Conservation (phyloP, 2,113 vertebrate species). For the Tenebrosternarchus preto region DNA sequence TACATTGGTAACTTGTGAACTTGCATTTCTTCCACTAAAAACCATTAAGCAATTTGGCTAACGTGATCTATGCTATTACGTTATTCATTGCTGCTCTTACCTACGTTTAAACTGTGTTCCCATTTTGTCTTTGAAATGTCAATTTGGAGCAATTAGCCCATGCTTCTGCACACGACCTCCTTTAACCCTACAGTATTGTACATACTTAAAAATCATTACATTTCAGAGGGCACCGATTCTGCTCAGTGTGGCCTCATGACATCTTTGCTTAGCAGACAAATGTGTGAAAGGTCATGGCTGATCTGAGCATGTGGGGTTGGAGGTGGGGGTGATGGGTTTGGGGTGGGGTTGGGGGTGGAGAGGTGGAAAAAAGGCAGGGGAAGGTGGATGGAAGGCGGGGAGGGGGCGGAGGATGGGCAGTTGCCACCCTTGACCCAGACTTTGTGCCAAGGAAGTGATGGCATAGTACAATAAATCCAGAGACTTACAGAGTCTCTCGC, state of each 20-base stretch:
- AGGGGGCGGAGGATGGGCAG: no score
- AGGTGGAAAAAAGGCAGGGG: no score
- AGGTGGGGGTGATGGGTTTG: no score
- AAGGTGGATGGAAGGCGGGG: no score
- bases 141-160: no score
- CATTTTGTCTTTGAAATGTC: no score
- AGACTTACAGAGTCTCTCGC: background rate
- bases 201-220: background rate
- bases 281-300: constrained; percentile 1
- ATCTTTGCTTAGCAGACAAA: background rate
- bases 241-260: no score
- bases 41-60: background rate
- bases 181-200: background rate
- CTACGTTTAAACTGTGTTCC: background rate
- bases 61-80: background rate
- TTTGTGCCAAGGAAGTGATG: background rate
- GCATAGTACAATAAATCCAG: constrained; percentile 19
- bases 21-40: background rate
- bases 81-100: background rate
- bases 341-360: no score
- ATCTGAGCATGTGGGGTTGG: background rate
- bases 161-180: no score
- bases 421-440: background rate
- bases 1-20: background rate
- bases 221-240: background rate